Evolutionary conservation across 2,888 invertebrate species (phyloP).

Genomic region (Tachina lurida): DNA sequence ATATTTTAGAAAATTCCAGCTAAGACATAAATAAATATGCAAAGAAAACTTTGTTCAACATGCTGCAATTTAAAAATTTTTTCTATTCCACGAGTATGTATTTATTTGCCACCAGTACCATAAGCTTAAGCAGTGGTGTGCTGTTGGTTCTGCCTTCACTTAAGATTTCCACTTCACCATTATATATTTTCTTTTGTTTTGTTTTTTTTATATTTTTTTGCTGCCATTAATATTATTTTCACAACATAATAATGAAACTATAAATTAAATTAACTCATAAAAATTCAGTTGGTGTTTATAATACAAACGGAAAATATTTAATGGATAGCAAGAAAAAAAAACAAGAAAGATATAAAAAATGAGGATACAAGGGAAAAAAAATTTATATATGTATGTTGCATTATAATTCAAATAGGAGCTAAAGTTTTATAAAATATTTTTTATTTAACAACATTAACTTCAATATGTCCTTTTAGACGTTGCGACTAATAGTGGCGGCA

Average conservation of each 20-base stretch:
- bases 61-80: conserved; percentile 1
- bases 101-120: not conserved
- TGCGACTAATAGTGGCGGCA: not conserved
- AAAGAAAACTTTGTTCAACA: not conserved
- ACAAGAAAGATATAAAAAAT: conserved; percentile 19
- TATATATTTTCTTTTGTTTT: not conserved
- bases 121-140: not conserved
- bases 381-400: not conserved
- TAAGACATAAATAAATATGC: not conserved
- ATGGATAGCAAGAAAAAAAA: conserved; percentile 20
- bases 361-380: not conserved
- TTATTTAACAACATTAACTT: conserved; percentile 14
- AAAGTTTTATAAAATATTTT: not conserved
- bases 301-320: conserved; percentile 70
- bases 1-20: not conserved
- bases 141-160: not conserved
- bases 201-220: conserved; percentile 1
- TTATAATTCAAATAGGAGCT: conserved; percentile 7
- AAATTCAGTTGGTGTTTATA: conserved; percentile 81
- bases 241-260: conserved; percentile 82
- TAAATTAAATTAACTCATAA: conserved; percentile 83
- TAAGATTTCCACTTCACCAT: not conserved
- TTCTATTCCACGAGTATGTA: not conserved
- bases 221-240: conserved; percentile 74
- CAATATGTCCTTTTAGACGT: not conserved